phyloP scores from a whole-genome alignment of 2,888 invertebrate species.

The Slavum lentiscoides region DNA sequence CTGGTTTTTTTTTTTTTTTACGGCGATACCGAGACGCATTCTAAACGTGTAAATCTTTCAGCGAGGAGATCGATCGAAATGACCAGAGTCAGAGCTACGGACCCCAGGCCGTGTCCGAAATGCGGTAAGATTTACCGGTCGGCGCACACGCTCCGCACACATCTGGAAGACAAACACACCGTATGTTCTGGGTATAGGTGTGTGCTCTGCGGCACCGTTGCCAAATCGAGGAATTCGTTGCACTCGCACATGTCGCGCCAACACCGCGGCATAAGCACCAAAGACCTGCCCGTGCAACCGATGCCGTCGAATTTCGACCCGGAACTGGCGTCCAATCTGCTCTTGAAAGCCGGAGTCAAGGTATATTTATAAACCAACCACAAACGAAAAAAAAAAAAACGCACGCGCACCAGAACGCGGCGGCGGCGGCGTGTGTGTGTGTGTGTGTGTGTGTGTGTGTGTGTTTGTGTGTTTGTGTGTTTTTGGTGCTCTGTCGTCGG shows the following conservation, averaged over 20 bases:
- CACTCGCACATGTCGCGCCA: conserved; percentile 94
- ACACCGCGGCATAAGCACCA: conserved; percentile 89
- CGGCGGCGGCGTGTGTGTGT: too few relatives aligned
- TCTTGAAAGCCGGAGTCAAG: conserved; percentile 87
- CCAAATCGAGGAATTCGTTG: conserved; percentile 86
- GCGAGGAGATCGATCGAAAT: conserved; percentile 78
- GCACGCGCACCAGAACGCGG: too few relatives aligned
- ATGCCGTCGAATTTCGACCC: conserved; percentile 93
- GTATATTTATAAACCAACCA: conserved; percentile 60
- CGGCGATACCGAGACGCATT: not conserved
- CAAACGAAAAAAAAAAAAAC: too few relatives aligned
- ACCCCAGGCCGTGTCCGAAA: conserved; percentile 89
- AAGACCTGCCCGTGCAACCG: conserved; percentile 87
- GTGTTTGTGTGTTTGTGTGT: too few relatives aligned
- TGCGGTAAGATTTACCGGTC: conserved; percentile 91
- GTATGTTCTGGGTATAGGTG: conserved; percentile 90
- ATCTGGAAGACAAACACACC: conserved; percentile 90
- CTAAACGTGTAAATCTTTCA: conserved; percentile 27
- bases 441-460: too few relatives aligned
- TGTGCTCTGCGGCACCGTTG: conserved; percentile 88
- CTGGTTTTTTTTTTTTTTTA: too few relatives aligned
- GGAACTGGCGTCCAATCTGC: conserved; percentile 76
- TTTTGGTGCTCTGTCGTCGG: too few relatives aligned
- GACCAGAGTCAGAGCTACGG: conserved; percentile 85
- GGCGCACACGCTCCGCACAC: conserved; percentile 87